These are phyloP conservation scores for Drosophila micromelanica DNA, from an alignment of 1,140 invertebrate genomes.

Conservation along the genomic window DNA sequence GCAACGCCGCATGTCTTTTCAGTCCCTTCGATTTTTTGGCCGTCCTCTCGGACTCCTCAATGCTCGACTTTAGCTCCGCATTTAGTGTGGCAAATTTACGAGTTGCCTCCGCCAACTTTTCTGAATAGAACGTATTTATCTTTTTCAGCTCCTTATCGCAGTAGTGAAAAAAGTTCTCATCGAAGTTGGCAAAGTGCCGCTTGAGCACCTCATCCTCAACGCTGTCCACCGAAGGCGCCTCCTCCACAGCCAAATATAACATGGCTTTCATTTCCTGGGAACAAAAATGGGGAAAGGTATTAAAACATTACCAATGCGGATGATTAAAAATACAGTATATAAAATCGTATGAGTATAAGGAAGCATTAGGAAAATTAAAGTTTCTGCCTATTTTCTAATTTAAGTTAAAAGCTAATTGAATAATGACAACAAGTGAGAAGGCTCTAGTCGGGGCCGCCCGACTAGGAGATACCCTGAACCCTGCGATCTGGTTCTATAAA, in stretches of 20 bases:
- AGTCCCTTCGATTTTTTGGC: constrained; percentile 86
- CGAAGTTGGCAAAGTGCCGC: constrained; percentile 97
- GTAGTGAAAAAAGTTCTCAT: constrained; percentile 97
- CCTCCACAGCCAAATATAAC: constrained; percentile 94
- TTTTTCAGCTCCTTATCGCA: constrained; percentile 98
- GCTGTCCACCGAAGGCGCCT: constrained; percentile 93
- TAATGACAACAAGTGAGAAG: too few species aligned
- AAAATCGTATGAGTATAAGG: too few species aligned
- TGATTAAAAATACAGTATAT: too few species aligned
- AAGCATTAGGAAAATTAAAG: too few species aligned
- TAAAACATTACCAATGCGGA: too few species aligned
- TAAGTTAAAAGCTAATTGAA: too few species aligned
- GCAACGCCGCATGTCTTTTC: constrained; percentile 86
- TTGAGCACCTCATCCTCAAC: constrained; percentile 94
- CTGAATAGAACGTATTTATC: constrained; percentile 98
- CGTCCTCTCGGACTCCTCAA: constrained; percentile 87
- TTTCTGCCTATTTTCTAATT: too few species aligned
- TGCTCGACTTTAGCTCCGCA: constrained; percentile 92
- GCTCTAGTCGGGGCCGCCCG: too few species aligned
- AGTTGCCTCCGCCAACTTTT: constrained; percentile 98
- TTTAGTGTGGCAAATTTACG: constrained; percentile 96
- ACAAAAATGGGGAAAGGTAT: constrained; percentile 3
- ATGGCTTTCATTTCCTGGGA: constrained; percentile 96
- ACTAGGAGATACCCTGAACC: too few species aligned
- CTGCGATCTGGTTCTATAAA: too few species aligned